Evolutionary conservation across 2,797 vertebrate genomes (phyloP).

Genomic region (Sardinella longiceps): DNA sequence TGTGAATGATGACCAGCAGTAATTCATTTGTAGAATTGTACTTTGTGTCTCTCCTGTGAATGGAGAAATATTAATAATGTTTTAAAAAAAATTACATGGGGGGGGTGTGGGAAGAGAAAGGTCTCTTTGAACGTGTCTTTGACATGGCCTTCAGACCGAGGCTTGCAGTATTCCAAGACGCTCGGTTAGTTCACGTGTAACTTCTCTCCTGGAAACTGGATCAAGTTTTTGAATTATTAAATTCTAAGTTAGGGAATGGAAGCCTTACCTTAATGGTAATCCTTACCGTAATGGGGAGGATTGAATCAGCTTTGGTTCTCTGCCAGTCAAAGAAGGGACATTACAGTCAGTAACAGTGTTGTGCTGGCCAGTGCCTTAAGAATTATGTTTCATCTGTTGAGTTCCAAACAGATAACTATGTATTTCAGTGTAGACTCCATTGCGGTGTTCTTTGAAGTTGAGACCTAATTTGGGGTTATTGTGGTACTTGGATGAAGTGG

Average conservation of each 20-base stretch:
- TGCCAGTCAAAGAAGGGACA: conserved; percentile 13
- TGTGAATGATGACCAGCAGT: conserved; percentile 42
- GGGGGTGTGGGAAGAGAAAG: neutral
- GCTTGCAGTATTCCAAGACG: conserved; percentile 45
- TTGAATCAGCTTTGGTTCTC: conserved; percentile 18
- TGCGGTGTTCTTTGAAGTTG: conserved; percentile 40
- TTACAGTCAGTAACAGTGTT: conserved; percentile 60
- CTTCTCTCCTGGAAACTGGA: conserved; percentile 33
- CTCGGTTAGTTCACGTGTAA: conserved; percentile 46
- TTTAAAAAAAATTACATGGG: conserved; percentile 14
- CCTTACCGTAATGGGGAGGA: neutral
- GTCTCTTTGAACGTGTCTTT: conserved; percentile 38
- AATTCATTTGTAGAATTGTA: conserved; percentile 47
- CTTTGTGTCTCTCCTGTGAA: conserved; percentile 39
- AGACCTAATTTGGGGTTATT: conserved; percentile 43
- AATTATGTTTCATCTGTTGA: conserved; percentile 47
- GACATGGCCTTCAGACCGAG: conserved; percentile 56
- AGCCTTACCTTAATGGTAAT: neutral
- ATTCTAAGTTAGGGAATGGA: neutral
- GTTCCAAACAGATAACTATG: conserved; percentile 37
- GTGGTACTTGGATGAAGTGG: conserved; percentile 41
- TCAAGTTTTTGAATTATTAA: neutral
- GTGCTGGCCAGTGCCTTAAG: conserved; percentile 47
- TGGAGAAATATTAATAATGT: too few species aligned
- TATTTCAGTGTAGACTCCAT: conserved; percentile 39